Percentiles rank a stretch among this genome's conserved stretches.
Conservation (phyloP, 2,888 invertebrate genomes). For the Platycheirus rosarum region DNA sequence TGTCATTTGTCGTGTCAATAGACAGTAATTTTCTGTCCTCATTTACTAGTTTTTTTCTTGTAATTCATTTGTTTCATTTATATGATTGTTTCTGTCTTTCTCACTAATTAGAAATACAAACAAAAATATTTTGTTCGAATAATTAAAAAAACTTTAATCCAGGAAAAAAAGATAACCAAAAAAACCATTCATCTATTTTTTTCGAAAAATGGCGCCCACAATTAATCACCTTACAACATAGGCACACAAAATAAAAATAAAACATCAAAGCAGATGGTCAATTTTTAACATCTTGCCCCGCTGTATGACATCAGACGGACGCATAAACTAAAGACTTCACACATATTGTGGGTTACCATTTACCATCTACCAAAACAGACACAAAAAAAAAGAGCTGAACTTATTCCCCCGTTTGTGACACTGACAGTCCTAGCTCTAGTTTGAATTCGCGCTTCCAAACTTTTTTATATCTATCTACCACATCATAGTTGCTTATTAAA, state of each 20-base stretch:
- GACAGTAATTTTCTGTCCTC: no score
- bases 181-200: not conserved
- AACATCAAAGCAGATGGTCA: slow-evolving; percentile 64
- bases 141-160: not conserved
- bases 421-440: slow-evolving; percentile 11
- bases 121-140: not conserved
- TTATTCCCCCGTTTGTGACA: slow-evolving; percentile 40
- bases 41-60: not conserved
- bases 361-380: slow-evolving; percentile 42
- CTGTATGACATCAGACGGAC: slow-evolving; percentile 70
- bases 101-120: not conserved
- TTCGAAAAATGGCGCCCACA: not conserved
- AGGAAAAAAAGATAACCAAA: not conserved
- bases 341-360: no score
- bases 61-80: not conserved
- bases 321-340: slow-evolving; percentile 63
- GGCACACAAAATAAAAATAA: not conserved
- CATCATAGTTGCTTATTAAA: slow-evolving; percentile 21
- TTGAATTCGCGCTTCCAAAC: slow-evolving; percentile 21
- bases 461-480: not conserved
- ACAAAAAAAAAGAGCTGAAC: slow-evolving; percentile 40
- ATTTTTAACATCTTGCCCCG: slow-evolving; percentile 13
- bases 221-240: not conserved
- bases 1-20: no score
- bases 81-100: not conserved